Evolutionary conservation across 2,888 invertebrate genomes (phyloP), one percentile per base, ranked within the genome.

Genomic region (Ommatoiulus sabulosus): DNA sequence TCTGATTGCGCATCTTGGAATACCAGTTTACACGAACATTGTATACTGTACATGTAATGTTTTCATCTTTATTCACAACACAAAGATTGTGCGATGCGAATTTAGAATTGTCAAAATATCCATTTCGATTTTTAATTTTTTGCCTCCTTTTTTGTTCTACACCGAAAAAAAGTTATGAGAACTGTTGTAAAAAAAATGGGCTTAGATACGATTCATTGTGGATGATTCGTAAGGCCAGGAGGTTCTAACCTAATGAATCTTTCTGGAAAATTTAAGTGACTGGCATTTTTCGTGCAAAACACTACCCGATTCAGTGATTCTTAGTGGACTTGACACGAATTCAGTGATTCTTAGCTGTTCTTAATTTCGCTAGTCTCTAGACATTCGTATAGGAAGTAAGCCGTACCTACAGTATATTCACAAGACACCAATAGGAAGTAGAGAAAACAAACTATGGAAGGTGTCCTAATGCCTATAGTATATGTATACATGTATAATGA

Each of bases 271-370:
- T 24, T 24, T 10, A n/a, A n/a, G 20, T 72, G 20, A 72, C 72
- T 72, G 24, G 4, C 72, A 10, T 20, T 72, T 72, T 24, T 24
- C 72, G 24, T 63, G n/a, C 63, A 20, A 63, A n/a, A 63, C 63
- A 4, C n/a, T n/a, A n/a, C 63, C 63, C n/a, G 63, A 63, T 63
- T 63, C 63, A 63, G 63, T 63, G 63, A 20, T 63, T 63, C n/a
- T 0, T n/a, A n/a, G 15, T 6, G 63, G 20, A 7, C n/a, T 63
- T 63, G 63, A 63, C 63, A n/a, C n/a, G 20, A 3, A 63, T 63
- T 63, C 63, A 63, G 63, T 63, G 63, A n/a, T 63, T 63, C 17
- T 3, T n/a, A n/a, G 15, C 17, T 20, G 48, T 48, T 48, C 12
- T 7, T 10, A 7, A 48, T 48, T 48, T 52, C 17, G 4, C 52